Percentiles rank a stretch among this genome's conserved stretches.
Conservation (phyloP, 1,140 invertebrate species). For the Philotrypesis tridentata region DNA sequence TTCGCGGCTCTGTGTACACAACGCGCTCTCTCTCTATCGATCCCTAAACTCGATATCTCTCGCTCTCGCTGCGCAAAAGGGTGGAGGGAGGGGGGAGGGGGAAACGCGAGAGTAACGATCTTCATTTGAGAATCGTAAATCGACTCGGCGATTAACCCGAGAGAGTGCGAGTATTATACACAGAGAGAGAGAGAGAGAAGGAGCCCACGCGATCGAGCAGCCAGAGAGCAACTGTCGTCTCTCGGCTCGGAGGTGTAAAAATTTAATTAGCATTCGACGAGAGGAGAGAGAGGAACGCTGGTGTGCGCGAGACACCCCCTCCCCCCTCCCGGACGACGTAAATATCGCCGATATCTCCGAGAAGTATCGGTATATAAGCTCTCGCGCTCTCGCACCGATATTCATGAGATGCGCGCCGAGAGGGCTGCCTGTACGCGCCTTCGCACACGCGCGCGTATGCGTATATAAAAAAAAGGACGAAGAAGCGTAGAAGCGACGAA, state of each 20-base stretch:
- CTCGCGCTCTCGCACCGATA: neutral
- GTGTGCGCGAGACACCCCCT: neutral
- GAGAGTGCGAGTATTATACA: neutral
- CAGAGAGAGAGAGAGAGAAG: no score
- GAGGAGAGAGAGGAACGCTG: no score
- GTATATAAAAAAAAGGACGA: neutral
- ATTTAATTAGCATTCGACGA: constrained; percentile 9
- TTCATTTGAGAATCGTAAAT: neutral
- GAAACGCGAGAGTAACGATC: neutral
- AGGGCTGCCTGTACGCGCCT: no score
- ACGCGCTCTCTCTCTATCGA: no score
- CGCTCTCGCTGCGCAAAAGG: no score
- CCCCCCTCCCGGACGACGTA: neutral
- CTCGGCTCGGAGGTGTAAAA: neutral
- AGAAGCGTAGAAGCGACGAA: no score
- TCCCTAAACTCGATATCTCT: no score
- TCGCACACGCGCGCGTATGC: neutral
- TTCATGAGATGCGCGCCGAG: constrained; percentile 15
- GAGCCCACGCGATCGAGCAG: neutral
- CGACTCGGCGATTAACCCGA: neutral
- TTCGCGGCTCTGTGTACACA: constrained; percentile 2
- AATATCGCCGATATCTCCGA: constrained; percentile 8
- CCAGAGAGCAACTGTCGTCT: neutral
- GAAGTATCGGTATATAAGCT: neutral
- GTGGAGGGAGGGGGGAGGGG: no score